Evolutionary conservation across 2,113 vertebrate species (phyloP), one percentile per base, ranked within the genome.

Genomic region (Crypturellus undulatus): DNA sequence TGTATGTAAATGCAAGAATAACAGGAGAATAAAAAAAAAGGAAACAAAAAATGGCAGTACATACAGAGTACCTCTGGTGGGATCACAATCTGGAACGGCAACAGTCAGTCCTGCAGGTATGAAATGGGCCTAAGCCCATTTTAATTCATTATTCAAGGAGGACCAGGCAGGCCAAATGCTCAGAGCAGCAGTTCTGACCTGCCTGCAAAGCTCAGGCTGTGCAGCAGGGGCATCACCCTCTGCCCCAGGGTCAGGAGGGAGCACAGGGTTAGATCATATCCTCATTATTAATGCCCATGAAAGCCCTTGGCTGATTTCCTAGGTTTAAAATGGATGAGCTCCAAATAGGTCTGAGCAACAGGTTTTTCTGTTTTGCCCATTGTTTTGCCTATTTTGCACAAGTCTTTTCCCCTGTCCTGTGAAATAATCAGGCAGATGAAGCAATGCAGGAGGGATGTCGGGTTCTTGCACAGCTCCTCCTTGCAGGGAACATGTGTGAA

Each of bases 401-500:
- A 19, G 26, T 54, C 5, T 3, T 54, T 79, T 47, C 83, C 6
- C 40, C 28, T 64, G 51, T 75, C 54, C 52, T 79, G 36, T 1
- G 6, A 47, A 79, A 26, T 67, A n/a, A 21, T 67, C 18, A 56
- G 43, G 45, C 6, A 19, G 40, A 6, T 42, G 14, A 59, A 84
- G 40, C 49, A 26, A 3, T 19, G 65, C 47, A 32, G 51, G 59
- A 80, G 56, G 7, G 62, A 34, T 42, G 45, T 10, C 77, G 78
- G 59, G 12, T 11, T 52, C 68, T 17, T 70, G 8, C 2, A 0
- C 54, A 32, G 24, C 25, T 24, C 2, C 0, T 52, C 78, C 34
- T 47, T 0, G 0, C 30, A 65, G 81, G 65, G 70, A 78, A 51
- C 0, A 1, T 6, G 22, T 9, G 8, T 21, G 52, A 26, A 63